Evolutionary conservation across 1,140 invertebrate genomes (phyloP), one percentile per base, ranked within the genome.

Genomic region (Spodoptera frugiperda): DNA sequence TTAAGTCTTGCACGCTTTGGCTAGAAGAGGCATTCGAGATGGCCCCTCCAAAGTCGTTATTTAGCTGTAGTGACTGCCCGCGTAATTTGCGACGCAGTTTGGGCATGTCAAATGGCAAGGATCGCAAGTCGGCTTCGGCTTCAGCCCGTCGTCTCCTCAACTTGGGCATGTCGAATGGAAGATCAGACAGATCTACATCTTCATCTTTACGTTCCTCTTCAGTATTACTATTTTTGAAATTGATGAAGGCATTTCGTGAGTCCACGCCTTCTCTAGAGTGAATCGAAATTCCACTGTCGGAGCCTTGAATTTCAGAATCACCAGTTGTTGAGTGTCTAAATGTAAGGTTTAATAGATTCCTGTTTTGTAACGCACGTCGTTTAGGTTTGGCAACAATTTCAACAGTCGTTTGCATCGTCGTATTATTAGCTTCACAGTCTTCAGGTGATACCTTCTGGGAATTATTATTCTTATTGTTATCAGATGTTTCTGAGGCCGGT

Each of bases 161-260:
- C 88, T 98, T 98, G n/a, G 97, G 97, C 97, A 98, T 98, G 81
- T 98, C 97, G 83, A 98, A 98, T 0, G 97, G 97, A 74, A 98
- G 94, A 92, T 97, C 96, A 17, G 95, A 95, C 33, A 97, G 94
- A 82, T 97, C 96, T 15, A 94, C 93, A 57, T 95, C 89, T 15
- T 90, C 85, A 57, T 93, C 84, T 77, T 91, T 93, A 33, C 85
- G 88, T 79, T 94, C 91, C 17, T 93, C 91, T 49, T 91, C 89
- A 55, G 91, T 94, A 73, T 88, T 88, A 80, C 95, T 96, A 79
- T 95, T 95, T 59, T 96, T 90, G 79, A 96, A 93, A 81, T 96
- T 95, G 55, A 96, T 95, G 48, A 96, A 95, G 46, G 94, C 94
- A 80, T 95, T 95, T 67, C 94, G 87, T 8, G 96, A 96, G 85